Conservation (phyloP, 2,797 vertebrate species). For the Trichosurus vulpecula region DNA sequence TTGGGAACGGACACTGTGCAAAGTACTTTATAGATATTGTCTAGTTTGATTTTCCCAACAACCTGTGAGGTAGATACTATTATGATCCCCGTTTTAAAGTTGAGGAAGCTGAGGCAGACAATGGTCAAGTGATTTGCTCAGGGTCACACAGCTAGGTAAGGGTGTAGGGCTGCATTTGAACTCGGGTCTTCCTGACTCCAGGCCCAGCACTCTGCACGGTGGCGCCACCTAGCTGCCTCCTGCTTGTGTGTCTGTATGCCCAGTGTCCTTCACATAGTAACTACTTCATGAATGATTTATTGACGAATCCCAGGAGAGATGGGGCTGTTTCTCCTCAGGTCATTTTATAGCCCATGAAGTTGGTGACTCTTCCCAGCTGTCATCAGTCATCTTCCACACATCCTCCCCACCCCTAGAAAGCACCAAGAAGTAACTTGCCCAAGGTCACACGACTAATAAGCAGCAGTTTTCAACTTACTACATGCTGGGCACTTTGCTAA, state of each 20-base stretch:
- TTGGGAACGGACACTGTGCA: background rate
- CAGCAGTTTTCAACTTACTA: background rate
- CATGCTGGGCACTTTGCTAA: background rate
- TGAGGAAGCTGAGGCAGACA: background rate
- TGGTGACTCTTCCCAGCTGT: background rate
- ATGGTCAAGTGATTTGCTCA: background rate
- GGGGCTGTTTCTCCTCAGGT: background rate
- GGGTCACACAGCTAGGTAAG: background rate
- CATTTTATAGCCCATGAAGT: background rate
- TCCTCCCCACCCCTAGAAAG: background rate
- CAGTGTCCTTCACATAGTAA: background rate
- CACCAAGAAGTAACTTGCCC: background rate
- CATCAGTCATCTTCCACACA: background rate
- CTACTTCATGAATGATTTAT: background rate
- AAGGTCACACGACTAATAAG: background rate
- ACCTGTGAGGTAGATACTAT: background rate
- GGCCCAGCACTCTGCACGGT: background rate
- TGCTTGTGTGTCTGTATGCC: no score
- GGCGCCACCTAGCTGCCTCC: no score
- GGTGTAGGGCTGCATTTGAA: background rate
- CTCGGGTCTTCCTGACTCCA: background rate
- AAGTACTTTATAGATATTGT: background rate
- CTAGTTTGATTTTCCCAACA: background rate
- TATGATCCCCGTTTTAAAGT: background rate
- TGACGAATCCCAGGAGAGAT: background rate